These are phyloP conservation scores for Aptenodytes patagonicus DNA, from an alignment of 2,113 vertebrate genomes.

Conservation along the genomic window DNA sequence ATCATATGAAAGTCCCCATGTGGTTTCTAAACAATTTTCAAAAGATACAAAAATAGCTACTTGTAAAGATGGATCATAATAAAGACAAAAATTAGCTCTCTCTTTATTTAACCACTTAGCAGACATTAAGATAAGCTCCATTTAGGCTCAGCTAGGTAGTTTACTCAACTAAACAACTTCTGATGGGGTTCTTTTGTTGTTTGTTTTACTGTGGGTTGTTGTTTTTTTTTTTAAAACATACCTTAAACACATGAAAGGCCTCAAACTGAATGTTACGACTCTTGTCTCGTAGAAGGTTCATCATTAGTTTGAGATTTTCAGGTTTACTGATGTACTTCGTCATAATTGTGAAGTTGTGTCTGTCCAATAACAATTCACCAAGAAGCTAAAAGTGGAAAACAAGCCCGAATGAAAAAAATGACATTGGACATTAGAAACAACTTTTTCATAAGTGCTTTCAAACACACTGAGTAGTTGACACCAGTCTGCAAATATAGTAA, in stretches of 20 bases:
- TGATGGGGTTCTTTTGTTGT: neutral
- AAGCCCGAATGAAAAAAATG: neutral
- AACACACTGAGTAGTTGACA: neutral
- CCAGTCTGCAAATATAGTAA: neutral
- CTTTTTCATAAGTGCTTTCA: neutral
- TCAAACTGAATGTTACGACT: slow-evolving; percentile 89
- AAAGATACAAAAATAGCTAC: neutral
- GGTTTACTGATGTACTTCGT: slow-evolving; percentile 89
- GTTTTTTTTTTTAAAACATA: neutral
- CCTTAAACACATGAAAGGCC: slow-evolving; percentile 89
- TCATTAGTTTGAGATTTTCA: slow-evolving; percentile 88
- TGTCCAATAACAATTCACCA: slow-evolving; percentile 82
- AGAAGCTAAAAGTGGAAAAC: slow-evolving; percentile 74
- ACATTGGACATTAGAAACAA: neutral
- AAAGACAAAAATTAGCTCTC: neutral
- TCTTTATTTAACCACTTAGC: neutral
- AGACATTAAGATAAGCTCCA: neutral
- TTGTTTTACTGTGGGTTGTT: neutral
- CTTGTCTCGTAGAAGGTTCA: slow-evolving; percentile 87
- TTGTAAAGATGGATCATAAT: neutral
- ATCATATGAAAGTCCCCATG: neutral
- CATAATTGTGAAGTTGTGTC: slow-evolving; percentile 89
- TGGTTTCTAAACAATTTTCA: neutral
- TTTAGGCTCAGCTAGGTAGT: neutral
- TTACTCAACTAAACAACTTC: neutral